Percentiles rank a stretch among this genome's conserved stretches.
Conservation (phyloP, 2,797 vertebrate genomes). For the Taeniopygia guttata region DNA sequence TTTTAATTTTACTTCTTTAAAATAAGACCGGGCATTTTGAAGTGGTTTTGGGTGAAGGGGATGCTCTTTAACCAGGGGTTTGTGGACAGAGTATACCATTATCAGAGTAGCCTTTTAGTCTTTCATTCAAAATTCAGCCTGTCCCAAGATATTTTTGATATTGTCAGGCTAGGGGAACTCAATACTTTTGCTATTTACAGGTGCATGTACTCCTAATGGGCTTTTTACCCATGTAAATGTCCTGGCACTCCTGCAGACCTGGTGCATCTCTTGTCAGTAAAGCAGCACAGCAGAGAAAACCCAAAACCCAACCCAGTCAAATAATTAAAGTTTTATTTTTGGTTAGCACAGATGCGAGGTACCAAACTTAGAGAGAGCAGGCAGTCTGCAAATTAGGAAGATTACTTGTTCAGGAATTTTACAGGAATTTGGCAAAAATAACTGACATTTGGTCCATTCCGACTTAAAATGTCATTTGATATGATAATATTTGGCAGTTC, state of each 20-base stretch:
- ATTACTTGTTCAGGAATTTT: not conserved
- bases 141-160: not conserved
- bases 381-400: not conserved
- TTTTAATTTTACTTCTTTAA: not conserved
- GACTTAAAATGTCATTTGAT: constrained; percentile 4
- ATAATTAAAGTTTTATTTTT: not conserved
- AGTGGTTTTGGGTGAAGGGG: not conserved
- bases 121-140: not conserved
- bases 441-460: not conserved
- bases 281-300: not conserved
- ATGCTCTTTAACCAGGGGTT: not conserved
- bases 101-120: not conserved
- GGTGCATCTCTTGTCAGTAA: not conserved
- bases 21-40: not conserved
- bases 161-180: not conserved
- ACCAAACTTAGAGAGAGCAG: not conserved
- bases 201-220: not conserved
- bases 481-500: not conserved
- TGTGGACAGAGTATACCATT: not conserved
- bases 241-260: not conserved
- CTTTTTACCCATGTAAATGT: not conserved
- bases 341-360: not conserved
- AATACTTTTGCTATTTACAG: not conserved
- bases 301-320: not conserved
- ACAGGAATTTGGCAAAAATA: not conserved